Conservation (phyloP, 1,140 invertebrate species). For the Cydia pomonella region DNA sequence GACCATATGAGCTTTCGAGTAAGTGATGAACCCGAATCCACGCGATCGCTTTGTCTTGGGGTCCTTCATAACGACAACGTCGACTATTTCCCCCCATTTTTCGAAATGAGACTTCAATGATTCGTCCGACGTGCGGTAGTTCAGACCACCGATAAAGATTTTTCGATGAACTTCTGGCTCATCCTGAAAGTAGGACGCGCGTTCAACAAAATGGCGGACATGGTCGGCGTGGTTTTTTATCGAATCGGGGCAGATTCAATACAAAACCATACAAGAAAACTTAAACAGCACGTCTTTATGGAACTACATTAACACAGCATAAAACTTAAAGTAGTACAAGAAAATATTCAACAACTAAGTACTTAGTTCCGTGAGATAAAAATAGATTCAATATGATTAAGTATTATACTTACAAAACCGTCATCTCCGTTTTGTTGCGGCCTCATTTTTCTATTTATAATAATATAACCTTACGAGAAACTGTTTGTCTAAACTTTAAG, state of each 20-base stretch:
- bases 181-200: conserved; percentile 71
- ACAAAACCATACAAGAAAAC: conserved; percentile 26
- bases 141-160: conserved; percentile 98
- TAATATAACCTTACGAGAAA: conserved; percentile 4
- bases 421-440: conserved; percentile 73
- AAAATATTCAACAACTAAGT: not conserved
- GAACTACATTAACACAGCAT: not conserved
- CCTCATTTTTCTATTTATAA: conserved; percentile 54
- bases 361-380: not conserved
- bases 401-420: conserved; percentile 68
- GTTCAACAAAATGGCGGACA: conserved; percentile 73
- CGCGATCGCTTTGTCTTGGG: conserved; percentile 94
- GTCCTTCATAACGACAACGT: conserved; percentile 99
- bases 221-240: conserved; percentile 39
- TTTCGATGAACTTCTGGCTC: conserved; percentile 98
- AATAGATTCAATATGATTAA: conserved; percentile 33
- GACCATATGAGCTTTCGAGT: conserved; percentile 94
- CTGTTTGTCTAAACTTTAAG: conserved; percentile 10
- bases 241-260: conserved; percentile 19
- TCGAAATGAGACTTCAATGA: conserved; percentile 96
- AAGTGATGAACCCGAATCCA: conserved; percentile 99
- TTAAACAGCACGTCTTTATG: not conserved
- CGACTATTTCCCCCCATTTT: conserved; percentile 98
- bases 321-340: not conserved
- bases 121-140: conserved; percentile 97